A percentile compares a stretch with the other conserved stretches of the same genome.
These are phyloP conservation scores for Heliconius himera DNA, from an alignment of 1,140 invertebrate genomes.

Conservation along the genomic window DNA sequence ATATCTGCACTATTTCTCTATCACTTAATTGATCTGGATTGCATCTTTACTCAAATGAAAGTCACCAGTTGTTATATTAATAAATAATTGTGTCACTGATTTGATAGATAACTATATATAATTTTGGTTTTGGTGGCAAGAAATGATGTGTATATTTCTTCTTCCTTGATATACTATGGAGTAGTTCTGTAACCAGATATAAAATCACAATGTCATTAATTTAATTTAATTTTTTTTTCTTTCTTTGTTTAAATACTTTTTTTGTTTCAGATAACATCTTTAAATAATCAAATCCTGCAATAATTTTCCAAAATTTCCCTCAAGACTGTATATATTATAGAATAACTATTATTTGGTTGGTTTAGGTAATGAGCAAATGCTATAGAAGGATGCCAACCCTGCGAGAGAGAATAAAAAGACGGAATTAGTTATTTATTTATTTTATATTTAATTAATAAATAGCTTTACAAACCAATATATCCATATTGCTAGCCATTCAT, in stretches of 20 bases:
- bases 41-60: constrained; percentile 36
- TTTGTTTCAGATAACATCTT: constrained; percentile 76
- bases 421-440: constrained; percentile 78
- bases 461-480: constrained; percentile 53
- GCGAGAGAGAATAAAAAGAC: constrained; percentile 79
- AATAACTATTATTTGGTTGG: constrained; percentile 64
- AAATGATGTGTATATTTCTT: not conserved
- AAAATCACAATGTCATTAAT: too few relatives aligned
- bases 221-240: not conserved
- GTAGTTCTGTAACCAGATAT: too few relatives aligned
- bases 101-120: constrained; percentile 38
- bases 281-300: constrained; percentile 65
- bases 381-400: constrained; percentile 67
- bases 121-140: not conserved
- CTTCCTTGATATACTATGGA: too few relatives aligned
- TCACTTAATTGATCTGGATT: constrained; percentile 37
- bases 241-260: constrained; percentile 20
- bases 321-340: constrained; percentile 75
- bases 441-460: constrained; percentile 66
- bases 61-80: constrained; percentile 10
- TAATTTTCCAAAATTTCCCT: constrained; percentile 77
- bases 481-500: constrained; percentile 43
- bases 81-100: constrained; percentile 39
- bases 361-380: constrained; percentile 54
- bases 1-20: not conserved